Base-by-base conservation (phyloP, 2,888 invertebrate species). In the Macropis europaea region DNA sequence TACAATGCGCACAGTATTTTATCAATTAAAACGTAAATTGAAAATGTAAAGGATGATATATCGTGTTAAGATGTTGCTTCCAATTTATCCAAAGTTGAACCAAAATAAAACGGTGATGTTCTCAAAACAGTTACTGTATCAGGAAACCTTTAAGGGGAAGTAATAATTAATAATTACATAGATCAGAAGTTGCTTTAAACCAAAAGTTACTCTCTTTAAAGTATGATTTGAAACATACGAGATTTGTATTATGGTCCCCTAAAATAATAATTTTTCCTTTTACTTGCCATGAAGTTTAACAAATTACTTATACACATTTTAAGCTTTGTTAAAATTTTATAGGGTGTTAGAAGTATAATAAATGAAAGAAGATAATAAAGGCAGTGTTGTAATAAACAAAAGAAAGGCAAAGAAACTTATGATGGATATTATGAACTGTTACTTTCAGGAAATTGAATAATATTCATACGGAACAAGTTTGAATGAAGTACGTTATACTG, bases 1-100 rank as follows among this genome's bases (percentile, higher is more conserved):
- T n/a, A n/a, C n/a, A n/a, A n/a, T n/a, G n/a, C 61, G 61, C 61
- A 53, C 53, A 53, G 43, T 32, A 30, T 52, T 30, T 24, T 15
- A 15, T 40, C n/a, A 17, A 57, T 9, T 4, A 1, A 7, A 53
- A 15, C 3, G 2, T 2, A 4, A 17, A 26, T 2, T 36, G 24
- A 24, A 42, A 45, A 1, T 11, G 13, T 24, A 15, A 7, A 13
- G n/a, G n/a, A n/a, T n/a, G n/a, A n/a, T n/a, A n/a, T n/a, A n/a
- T n/a, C n/a, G n/a, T n/a, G n/a, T n/a, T n/a, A n/a, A n/a, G n/a
- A n/a, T n/a, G n/a, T n/a, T n/a, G n/a, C n/a, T n/a, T n/a, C n/a
- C n/a, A n/a, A n/a, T n/a, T n/a, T n/a, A n/a, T n/a, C n/a, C n/a
- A n/a, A n/a, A n/a, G n/a, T n/a, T n/a, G n/a, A n/a, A n/a, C n/a